Conservation (phyloP, 1,140 invertebrate species). For the Phthorimaea operculella region DNA sequence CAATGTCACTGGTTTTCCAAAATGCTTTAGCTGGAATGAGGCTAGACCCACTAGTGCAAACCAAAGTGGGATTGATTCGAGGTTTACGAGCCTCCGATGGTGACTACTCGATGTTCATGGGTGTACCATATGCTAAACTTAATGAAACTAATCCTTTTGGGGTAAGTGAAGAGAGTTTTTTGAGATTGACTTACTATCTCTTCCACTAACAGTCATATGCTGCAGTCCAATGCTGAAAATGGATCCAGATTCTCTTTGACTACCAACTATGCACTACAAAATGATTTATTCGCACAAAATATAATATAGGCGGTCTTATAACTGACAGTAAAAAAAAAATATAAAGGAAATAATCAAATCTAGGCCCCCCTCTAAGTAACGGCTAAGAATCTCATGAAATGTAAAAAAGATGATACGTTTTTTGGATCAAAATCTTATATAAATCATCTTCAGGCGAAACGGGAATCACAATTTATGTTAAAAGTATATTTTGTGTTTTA, state of each 20-base stretch:
- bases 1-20: too few relatives aligned
- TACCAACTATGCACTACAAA: neutral
- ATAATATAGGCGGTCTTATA: too few relatives aligned
- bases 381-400: too few relatives aligned
- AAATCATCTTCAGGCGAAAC: too few relatives aligned
- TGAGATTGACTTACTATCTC: neutral
- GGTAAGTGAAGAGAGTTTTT: conserved; percentile 15
- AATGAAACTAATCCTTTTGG: conserved; percentile 26
- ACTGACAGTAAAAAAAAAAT: too few relatives aligned
- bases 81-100: conserved; percentile 20
- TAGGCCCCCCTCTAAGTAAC: too few relatives aligned
- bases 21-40: neutral
- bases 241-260: neutral
- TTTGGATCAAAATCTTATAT: too few relatives aligned
- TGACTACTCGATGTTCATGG: conserved; percentile 26
- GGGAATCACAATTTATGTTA: too few relatives aligned
- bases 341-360: too few relatives aligned
- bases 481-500: too few relatives aligned
- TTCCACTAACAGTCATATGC: neutral
- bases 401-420: too few relatives aligned
- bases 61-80: conserved; percentile 19
- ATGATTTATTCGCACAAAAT: too few relatives aligned
- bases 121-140: conserved; percentile 23
- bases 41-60: conserved; percentile 23
- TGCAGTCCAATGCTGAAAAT: neutral